Conservation (phyloP, 2,797 vertebrate genomes). For the Aulostomus chinensis region DNA sequence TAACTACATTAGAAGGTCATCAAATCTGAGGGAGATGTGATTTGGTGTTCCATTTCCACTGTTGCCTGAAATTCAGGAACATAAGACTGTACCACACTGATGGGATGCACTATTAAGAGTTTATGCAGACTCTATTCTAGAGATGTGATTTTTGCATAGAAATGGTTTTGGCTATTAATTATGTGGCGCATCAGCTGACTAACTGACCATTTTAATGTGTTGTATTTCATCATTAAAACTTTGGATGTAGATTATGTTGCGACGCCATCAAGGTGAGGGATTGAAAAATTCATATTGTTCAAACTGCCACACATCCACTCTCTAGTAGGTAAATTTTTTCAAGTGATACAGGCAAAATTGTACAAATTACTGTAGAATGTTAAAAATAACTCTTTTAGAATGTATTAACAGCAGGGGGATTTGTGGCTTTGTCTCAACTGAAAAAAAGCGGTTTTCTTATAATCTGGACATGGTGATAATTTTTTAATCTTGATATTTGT, state of each 20-base stretch:
- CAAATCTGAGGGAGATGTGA: slow-evolving; percentile 27
- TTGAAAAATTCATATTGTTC: too few species aligned
- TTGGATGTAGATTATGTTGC: not conserved
- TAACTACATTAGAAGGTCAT: not conserved
- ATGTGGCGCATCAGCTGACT: not conserved
- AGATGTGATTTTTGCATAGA: not conserved
- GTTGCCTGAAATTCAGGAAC: slow-evolving; percentile 62
- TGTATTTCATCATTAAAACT: slow-evolving; percentile 4
- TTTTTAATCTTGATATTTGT: slow-evolving; percentile 67
- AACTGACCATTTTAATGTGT: not conserved
- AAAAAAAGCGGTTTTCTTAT: slow-evolving; percentile 53
- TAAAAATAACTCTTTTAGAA: slow-evolving; percentile 65
- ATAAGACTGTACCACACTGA: slow-evolving; percentile 11
- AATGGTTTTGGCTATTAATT: not conserved
- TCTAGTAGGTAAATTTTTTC: not conserved
- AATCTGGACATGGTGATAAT: slow-evolving; percentile 40
- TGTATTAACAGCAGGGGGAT: slow-evolving; percentile 47
- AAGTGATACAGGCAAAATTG: slow-evolving; percentile 20
- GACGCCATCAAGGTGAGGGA: too few species aligned
- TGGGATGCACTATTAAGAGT: slow-evolving; percentile 4
- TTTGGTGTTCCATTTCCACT: slow-evolving; percentile 30
- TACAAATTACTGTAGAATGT: slow-evolving; percentile 64
- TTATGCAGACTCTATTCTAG: not conserved
- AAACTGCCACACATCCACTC: slow-evolving; percentile 4
- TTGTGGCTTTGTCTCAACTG: slow-evolving; percentile 30